These are phyloP conservation scores for Rachycentron canadum DNA, from an alignment of 2,797 vertebrate genomes.

Conservation along the genomic window DNA sequence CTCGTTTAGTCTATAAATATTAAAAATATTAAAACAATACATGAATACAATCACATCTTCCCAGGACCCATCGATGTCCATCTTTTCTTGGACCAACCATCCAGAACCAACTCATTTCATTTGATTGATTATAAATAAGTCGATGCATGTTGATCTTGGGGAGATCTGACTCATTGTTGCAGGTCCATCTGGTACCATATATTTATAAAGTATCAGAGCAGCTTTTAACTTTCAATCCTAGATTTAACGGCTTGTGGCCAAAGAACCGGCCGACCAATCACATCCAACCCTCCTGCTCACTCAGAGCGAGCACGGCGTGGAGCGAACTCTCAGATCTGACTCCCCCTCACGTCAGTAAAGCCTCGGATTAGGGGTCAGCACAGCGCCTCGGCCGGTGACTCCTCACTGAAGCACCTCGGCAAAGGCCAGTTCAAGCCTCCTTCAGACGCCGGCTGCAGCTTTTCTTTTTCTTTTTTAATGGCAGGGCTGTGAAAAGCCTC, in stretches of 20 bases:
- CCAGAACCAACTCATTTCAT: no score
- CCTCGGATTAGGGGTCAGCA: conserved; percentile 43
- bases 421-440: conserved; percentile 26
- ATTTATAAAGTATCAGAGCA: no score
- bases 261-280: neutral
- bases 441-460: conserved; percentile 29
- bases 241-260: neutral
- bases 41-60: no score
- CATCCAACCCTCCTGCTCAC: neutral
- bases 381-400: conserved; percentile 61
- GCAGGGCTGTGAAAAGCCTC: neutral
- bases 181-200: no score
- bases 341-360: neutral
- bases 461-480: conserved; percentile 11
- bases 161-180: no score
- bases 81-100: no score
- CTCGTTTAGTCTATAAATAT: no score
- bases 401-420: conserved; percentile 64
- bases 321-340: neutral
- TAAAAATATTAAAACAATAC: no score
- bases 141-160: no score
- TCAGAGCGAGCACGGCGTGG: neutral
- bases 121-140: no score
- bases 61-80: no score
- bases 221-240: neutral